A percentile compares a stretch with the other conserved stretches of the same genome.
Conservation (phyloP, 2,888 invertebrate genomes). For the Ptychoptera albimana region DNA sequence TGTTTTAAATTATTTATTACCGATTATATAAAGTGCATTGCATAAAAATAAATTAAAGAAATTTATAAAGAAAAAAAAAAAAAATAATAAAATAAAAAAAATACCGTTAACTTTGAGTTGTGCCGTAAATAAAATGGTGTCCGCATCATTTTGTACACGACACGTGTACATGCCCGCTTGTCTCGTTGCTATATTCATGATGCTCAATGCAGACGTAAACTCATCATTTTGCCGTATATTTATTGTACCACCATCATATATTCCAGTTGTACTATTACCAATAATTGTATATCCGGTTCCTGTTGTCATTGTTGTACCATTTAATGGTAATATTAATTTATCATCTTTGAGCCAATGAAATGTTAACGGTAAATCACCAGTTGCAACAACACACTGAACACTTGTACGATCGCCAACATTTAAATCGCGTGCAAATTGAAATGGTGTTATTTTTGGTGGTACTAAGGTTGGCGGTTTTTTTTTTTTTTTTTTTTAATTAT, state of each 20-base stretch:
- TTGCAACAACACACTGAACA: constrained; percentile 41
- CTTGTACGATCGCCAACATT: constrained; percentile 43
- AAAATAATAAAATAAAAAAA: not conserved
- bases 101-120: constrained; percentile 42
- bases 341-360: constrained; percentile 48
- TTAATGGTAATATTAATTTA: constrained; percentile 27
- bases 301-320: constrained; percentile 9
- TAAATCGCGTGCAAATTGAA: constrained; percentile 44
- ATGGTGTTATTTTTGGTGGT: constrained; percentile 48
- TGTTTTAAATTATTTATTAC: not conserved
- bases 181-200: constrained; percentile 37
- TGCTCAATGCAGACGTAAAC: constrained; percentile 42
- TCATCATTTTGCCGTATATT: constrained; percentile 41
- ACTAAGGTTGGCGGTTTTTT: no score
- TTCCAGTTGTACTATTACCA: constrained; percentile 4
- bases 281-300: not conserved
- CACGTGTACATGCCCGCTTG: constrained; percentile 44
- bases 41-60: no score
- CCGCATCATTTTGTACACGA: constrained; percentile 40
- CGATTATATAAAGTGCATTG: no score
- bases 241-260: constrained; percentile 33
- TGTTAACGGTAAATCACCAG: constrained; percentile 45
- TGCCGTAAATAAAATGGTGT: constrained; percentile 39
- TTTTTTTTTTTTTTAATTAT: constrained; percentile 1
- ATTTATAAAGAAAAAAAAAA: not conserved